Evolutionary conservation across 2,888 invertebrate genomes (phyloP), one percentile per base, ranked within the genome.

Genomic region (Drosophila aldrichi): DNA sequence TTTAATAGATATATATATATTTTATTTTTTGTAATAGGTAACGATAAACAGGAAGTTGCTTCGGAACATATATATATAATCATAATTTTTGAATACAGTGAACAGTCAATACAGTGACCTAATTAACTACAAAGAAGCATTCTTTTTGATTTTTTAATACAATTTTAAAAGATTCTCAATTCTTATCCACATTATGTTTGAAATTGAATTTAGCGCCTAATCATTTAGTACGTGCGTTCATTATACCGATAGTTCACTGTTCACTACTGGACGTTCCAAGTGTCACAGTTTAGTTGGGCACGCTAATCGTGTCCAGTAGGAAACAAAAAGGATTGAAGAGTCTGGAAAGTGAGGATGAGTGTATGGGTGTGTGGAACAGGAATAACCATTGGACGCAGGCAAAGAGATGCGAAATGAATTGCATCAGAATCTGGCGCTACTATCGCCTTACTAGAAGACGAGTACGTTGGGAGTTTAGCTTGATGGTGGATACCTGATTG

Each of bases 401-500:
- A 77, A 38, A 61, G 54, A 51, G 51, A 52, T 70, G 72, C 43
- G 46, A 67, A 60, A 43, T 32, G 43, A 78, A 51, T 16, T 34
- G 22, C 70, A 65, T 70, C 76, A 60, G 38, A 71, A 48, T 44
- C n/a, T 18, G 52, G 48, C 63, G 51, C 41, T 51, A 34, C 43
- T 49, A 22, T 58, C 70, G 49, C 38, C 49, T 67, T 32, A 25
- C 58, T 51, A 70, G 59, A 70, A 49, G 43, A 67, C 40, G 56
- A 40, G 57, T 67, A 69, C 48, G 41, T 43, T 55, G 48, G 67
- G 57, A 52, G 58, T 43, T 80, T 79, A 77, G 68, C 64, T 84
- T 77, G 60, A 52, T 79, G 65, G 57, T 85, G 82, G 86, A 89
- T 93, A 93, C 93, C 93, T 93, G 93, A 91, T 92, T 92, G 79